A percentile compares a stretch with the other conserved stretches of the same genome.
These are phyloP conservation scores for Eurois occulta DNA, from an alignment of 2,888 invertebrate genomes.

Conservation along the genomic window DNA sequence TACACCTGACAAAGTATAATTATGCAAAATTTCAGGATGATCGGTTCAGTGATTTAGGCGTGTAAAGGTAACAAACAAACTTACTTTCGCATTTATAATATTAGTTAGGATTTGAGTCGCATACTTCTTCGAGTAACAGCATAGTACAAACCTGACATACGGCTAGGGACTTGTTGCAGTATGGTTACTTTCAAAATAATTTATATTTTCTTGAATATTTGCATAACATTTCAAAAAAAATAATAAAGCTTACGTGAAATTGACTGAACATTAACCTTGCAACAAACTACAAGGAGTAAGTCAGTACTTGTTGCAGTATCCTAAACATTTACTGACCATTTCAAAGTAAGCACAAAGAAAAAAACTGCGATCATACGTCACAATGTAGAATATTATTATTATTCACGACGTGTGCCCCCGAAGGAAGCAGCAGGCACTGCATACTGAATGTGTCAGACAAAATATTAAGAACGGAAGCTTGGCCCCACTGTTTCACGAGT, in stretches of 20 bases:
- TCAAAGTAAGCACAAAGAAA: slow-evolving; percentile 16
- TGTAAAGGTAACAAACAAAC: too few species aligned
- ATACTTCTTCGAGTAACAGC: too few species aligned
- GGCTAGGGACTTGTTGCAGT: neutral
- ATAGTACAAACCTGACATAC: neutral
- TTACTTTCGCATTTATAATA: too few species aligned
- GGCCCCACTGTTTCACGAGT: slow-evolving; percentile 45
- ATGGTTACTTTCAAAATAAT: neutral
- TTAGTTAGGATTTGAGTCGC: too few species aligned
- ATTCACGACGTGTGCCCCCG: slow-evolving; percentile 68
- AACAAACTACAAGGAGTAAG: slow-evolving; percentile 1
- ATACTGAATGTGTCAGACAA: slow-evolving; percentile 74
- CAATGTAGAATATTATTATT: slow-evolving; percentile 64
- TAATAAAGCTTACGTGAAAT: neutral
- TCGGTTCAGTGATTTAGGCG: too few species aligned
- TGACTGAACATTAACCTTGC: neutral
- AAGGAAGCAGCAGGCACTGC: slow-evolving; percentile 74
- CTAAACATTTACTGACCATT: slow-evolving; percentile 7
- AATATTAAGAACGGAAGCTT: slow-evolving; percentile 74
- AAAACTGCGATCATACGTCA: slow-evolving; percentile 53
- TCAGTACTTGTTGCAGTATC: slow-evolving; percentile 15
- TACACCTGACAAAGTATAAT: too few species aligned
- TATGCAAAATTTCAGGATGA: too few species aligned
- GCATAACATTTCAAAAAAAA: neutral
- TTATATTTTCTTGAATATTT: neutral